Base-by-base conservation (phyloP, 2,888 invertebrate genomes). In the Diachrysia chrysitis region DNA sequence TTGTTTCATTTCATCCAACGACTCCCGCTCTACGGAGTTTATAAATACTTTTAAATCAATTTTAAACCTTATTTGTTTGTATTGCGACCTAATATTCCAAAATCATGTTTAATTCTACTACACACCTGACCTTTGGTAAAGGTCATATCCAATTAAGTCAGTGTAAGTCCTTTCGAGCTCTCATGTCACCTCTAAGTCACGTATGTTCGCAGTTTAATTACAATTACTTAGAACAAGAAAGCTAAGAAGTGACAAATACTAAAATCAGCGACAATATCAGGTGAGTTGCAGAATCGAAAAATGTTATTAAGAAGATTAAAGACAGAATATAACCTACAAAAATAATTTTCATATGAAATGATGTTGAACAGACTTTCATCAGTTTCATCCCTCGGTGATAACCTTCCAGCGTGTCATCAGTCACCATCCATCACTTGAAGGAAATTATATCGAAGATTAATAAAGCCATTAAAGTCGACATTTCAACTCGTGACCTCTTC, bases 371-470 rank as follows among this genome's bases (percentile, higher is more conserved):
- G 66, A 63, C 65, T 67, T 73, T 53, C 59, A 65, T 67, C 64
- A 75, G 48, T 72, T 73, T 85, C 84, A 86, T 83, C 85, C 85
- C 82, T 83, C 82, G 83, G 83, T 82, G 79, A 78, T 76, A 79
- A 82, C 85, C 85, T 82, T 81, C 78, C 80, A 64, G 78, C 79
- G 80, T n/a, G n/a, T 81, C 89, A 89, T 87, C 89, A 85, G 78
- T 89, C 89, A 83, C 83, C 90, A 92, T 93, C 92, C 87, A 93
- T 93, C 93, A 93, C 82, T 69, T 69, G 54, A 69, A 84, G 90
- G 92, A 92, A 91, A 93, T 93, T 93, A 92, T 90, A 79, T 83
- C 84, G 81, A 78, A 89, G 90, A 91, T 93, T 92, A 93, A 90
- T 92, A 92, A 87, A 79, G 83, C 87, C 85, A 85, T 89, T 90